Evolutionary conservation across 2,888 invertebrate species (phyloP).

Genomic region (Cremastinae sp.): DNA sequence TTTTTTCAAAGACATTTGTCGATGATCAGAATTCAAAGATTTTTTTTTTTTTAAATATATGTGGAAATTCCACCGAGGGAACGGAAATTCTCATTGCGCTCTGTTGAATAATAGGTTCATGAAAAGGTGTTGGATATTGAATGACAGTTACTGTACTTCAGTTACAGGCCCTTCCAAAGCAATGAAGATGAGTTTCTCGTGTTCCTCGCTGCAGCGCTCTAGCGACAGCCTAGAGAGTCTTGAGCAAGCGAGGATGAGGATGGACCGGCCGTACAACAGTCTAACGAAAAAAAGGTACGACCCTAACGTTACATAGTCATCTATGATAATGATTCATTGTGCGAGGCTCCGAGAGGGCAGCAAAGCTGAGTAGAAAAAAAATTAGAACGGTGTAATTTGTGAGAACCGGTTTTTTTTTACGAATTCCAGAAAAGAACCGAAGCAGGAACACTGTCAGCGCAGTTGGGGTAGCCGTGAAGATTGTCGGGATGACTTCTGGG

Average conservation of each 20-base stretch:
- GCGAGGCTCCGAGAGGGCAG: background rate
- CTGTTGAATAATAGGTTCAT: too few relatives aligned
- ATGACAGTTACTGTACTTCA: conserved; percentile 44
- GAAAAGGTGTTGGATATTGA: background rate
- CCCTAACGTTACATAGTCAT: background rate
- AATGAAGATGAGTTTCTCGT: conserved; percentile 90
- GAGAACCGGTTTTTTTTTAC: conserved; percentile 32
- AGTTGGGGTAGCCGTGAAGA: conserved; percentile 90
- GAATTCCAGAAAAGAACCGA: conserved; percentile 84
- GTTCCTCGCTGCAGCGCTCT: conserved; percentile 89
- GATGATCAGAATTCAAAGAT: too few relatives aligned
- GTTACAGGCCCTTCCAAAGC: conserved; percentile 86
- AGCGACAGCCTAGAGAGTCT: conserved; percentile 81
- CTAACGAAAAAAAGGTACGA: conserved; percentile 88
- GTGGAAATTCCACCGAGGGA: too few relatives aligned
- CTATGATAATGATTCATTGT: conserved; percentile 14
- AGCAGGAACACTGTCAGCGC: conserved; percentile 87
- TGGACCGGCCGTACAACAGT: conserved; percentile 91
- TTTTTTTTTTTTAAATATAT: too few relatives aligned
- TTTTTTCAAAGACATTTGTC: too few relatives aligned
- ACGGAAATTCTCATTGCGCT: conserved; percentile 7
- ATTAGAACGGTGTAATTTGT: background rate
- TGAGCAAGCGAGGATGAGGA: conserved; percentile 78
- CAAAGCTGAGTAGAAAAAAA: too few relatives aligned
- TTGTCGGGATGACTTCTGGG: conserved; percentile 94